phyloP scores from a whole-genome alignment of 2,888 invertebrate species.

The Cosmia trapezina region DNA sequence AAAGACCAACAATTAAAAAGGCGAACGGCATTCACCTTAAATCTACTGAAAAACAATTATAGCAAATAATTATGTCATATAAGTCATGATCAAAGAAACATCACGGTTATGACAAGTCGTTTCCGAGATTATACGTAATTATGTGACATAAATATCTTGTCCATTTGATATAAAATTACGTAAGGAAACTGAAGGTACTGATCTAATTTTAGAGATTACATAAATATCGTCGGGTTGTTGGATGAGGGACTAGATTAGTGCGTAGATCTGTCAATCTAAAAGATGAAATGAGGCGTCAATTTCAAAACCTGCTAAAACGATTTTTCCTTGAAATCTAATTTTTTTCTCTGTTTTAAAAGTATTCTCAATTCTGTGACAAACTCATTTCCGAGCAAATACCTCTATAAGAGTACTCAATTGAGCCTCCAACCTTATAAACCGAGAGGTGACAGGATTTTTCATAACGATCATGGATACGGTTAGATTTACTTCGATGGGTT shows the following conservation, averaged over 20 bases:
- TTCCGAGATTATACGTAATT: constrained; percentile 31
- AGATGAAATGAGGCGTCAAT: no score
- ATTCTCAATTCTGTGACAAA: no score
- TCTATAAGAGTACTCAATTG: no score
- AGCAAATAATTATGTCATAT: constrained; percentile 50
- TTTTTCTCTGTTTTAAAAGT: no score
- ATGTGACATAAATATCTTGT: constrained; percentile 22
- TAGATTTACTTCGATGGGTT: no score
- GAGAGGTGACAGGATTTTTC: no score
- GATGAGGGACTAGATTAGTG: background rate
- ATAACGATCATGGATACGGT: no score
- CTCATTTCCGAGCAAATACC: no score
- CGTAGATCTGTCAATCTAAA: constrained; percentile 12
- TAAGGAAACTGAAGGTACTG: constrained; percentile 12
- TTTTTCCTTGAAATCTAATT: no score
- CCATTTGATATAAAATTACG: constrained; percentile 32
- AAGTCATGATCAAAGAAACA: constrained; percentile 41
- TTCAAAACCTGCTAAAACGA: no score
- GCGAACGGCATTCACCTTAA: constrained; percentile 58
- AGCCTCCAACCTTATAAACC: no score
- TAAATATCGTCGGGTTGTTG: constrained; percentile 10
- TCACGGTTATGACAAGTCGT: constrained; percentile 18
- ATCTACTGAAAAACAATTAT: constrained; percentile 42
- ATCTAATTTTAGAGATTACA: constrained; percentile 19
- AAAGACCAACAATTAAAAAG: constrained; percentile 59